phyloP scores from a whole-genome alignment of 1,140 invertebrate genomes.

The Bombus sylvicola region DNA sequence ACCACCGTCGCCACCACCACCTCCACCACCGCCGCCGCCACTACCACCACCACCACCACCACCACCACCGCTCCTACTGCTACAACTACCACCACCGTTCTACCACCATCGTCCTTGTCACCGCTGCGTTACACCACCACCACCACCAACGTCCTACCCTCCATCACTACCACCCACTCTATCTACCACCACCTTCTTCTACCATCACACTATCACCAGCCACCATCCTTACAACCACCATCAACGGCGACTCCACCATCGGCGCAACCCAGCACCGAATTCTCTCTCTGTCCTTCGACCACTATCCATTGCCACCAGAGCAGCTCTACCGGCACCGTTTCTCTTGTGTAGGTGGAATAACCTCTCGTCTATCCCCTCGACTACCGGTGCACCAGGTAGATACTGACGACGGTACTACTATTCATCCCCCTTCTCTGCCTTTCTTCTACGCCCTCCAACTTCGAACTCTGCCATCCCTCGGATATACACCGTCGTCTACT shows the following conservation, averaged over 20 bases:
- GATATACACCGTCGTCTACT: slow-evolving; percentile 35
- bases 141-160: slow-evolving; percentile 48
- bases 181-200: slow-evolving; percentile 49
- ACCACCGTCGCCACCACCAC: slow-evolving; percentile 27
- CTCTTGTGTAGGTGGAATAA: slow-evolving; percentile 47
- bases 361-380: slow-evolving; percentile 40
- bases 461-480: slow-evolving; percentile 54
- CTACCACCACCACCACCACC: slow-evolving; percentile 48
- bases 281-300: slow-evolving; percentile 64
- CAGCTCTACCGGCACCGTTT: slow-evolving; percentile 45
- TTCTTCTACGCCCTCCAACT: slow-evolving; percentile 51
- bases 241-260: slow-evolving; percentile 12
- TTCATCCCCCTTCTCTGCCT: slow-evolving; percentile 40
- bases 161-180: slow-evolving; percentile 13
- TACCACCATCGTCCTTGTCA: slow-evolving; percentile 37
- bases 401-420: slow-evolving; percentile 61
- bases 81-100: slow-evolving; percentile 33
- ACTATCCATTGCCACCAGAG: slow-evolving; percentile 65
- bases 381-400: slow-evolving; percentile 68
- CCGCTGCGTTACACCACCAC: slow-evolving; percentile 57
- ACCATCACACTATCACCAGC: slow-evolving; percentile 56
- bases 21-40: slow-evolving; percentile 7
- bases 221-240: slow-evolving; percentile 41
- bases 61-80: slow-evolving; percentile 51
- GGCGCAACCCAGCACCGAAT: slow-evolving; percentile 28